Evolutionary conservation across 2,113 vertebrate genomes (phyloP).

Genomic region (Rana temporaria): DNA sequence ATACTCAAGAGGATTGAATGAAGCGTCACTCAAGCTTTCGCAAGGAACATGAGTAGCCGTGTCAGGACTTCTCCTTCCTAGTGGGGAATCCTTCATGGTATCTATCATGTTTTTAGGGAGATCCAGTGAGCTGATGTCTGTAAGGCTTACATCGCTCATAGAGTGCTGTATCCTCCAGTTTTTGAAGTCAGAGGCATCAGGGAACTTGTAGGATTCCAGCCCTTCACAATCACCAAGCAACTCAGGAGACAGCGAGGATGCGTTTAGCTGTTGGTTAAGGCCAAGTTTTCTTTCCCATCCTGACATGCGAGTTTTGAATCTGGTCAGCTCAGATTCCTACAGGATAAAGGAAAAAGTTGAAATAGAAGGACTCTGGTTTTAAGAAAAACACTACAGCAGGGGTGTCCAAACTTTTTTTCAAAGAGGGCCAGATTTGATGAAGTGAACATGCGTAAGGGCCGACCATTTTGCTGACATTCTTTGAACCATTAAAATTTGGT

Average conservation of each 20-base stretch:
- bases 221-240: slow-evolving; percentile 55
- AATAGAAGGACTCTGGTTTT: neutral
- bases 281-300: slow-evolving; percentile 75
- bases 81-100: slow-evolving; percentile 61
- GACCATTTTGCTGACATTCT: too few relatives aligned
- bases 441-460: too few relatives aligned
- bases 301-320: slow-evolving; percentile 80
- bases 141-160: slow-evolving; percentile 65
- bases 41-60: slow-evolving; percentile 38
- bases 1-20: slow-evolving; percentile 68
- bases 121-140: slow-evolving; percentile 60
- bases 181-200: slow-evolving; percentile 58
- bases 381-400: too few relatives aligned
- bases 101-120: slow-evolving; percentile 64
- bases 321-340: slow-evolving; percentile 85
- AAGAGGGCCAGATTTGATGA: too few relatives aligned
- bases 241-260: slow-evolving; percentile 52
- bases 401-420: too few relatives aligned
- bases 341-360: slow-evolving; percentile 33
- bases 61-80: slow-evolving; percentile 58
- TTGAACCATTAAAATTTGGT: too few relatives aligned
- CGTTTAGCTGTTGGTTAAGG: slow-evolving; percentile 59
- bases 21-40: slow-evolving; percentile 57
- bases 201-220: slow-evolving; percentile 49
- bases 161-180: slow-evolving; percentile 62